Evolutionary conservation across 1,140 invertebrate species (phyloP), one percentile per base, ranked within the genome.

Genomic region (Trigoniulus corallinus): DNA sequence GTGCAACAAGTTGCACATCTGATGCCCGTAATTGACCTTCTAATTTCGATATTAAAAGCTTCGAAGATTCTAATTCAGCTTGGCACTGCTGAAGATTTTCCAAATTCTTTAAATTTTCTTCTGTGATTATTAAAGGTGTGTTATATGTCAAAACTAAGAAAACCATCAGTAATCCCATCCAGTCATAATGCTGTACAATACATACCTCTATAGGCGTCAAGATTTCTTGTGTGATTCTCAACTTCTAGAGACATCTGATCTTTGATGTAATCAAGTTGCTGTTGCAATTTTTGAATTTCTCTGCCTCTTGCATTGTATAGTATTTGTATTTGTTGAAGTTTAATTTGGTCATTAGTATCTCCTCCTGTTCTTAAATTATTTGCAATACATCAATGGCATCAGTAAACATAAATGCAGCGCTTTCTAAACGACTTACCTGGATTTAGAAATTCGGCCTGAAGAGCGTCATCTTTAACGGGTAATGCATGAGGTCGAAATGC

Each of bases 231-330:
- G 15, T 7, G 29, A 34, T 7, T 15, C 7, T 34, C 29, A 34
- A 7, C 7, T 7, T 34, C 15, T 7, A 7, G 7, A 7, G 53
- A 53, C 1, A 47, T 54, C 18, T 65, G 62, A 46, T 61, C 55
- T 25, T 61, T 60, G 2, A 56, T 44, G 0, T 48, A 25, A 2
- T 64, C 59, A 20, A 62, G 55, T 23, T 65, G 56, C 2, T 53
- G 27, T 3, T 53, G 57, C 13, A 66, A 51, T 48, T 67, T 62
- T 46, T 65, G 62, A 10, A 67, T 51, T 48, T 62, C 56, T 23
- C 61, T 53, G 15, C 63, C 62, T 24, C 63, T 47, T 1, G 64
- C 61, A 44, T 60, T 55, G 53, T 66, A 66, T 26, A 67, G 51
- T 12, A 64, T 61, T 53, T 61, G 56, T 24, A 67, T 50, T 54